A percentile compares a stretch with the other conserved stretches of the same genome.
These are phyloP conservation scores for Drosophila bunnanda DNA, from an alignment of 2,888 invertebrate genomes.

Conservation along the genomic window DNA sequence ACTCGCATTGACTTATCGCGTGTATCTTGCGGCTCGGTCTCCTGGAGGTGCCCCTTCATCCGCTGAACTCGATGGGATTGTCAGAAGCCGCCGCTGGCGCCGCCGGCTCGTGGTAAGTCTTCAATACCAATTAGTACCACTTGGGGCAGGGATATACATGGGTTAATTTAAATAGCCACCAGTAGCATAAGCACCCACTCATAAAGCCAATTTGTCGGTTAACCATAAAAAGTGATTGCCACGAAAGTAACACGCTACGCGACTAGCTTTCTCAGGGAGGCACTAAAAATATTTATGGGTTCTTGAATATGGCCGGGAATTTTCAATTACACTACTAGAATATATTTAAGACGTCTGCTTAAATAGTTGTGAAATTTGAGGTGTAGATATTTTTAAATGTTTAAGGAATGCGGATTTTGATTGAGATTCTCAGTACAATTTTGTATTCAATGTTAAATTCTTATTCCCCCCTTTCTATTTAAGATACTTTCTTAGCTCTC, in stretches of 20 bases:
- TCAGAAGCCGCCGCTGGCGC: conserved; percentile 70
- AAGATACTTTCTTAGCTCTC: background rate
- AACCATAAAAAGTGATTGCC: conserved; percentile 21
- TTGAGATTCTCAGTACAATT: background rate
- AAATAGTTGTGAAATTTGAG: background rate
- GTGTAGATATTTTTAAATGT: background rate
- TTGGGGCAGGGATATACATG: conserved; percentile 11
- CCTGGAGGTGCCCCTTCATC: conserved; percentile 50
- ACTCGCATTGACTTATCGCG: conserved; percentile 73
- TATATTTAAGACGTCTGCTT: background rate
- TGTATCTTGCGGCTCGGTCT: conserved; percentile 12
- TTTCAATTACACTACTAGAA: conserved; percentile 13
- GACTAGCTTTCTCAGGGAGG: conserved; percentile 25
- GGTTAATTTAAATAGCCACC: conserved; percentile 50
- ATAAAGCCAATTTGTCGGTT: conserved; percentile 48
- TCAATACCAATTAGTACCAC: conserved; percentile 70
- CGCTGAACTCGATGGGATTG: conserved; percentile 70
- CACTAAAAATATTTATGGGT: conserved; percentile 52
- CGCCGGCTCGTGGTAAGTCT: conserved; percentile 53
- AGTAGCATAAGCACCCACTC: conserved; percentile 54
- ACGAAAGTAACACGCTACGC: conserved; percentile 28
- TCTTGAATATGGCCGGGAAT: conserved; percentile 46
- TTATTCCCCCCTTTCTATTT: background rate
- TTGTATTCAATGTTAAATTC: background rate
- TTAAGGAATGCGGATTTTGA: background rate